Evolutionary conservation across 1,140 invertebrate species (phyloP).

Genomic region (Chrysoperla carnea): DNA sequence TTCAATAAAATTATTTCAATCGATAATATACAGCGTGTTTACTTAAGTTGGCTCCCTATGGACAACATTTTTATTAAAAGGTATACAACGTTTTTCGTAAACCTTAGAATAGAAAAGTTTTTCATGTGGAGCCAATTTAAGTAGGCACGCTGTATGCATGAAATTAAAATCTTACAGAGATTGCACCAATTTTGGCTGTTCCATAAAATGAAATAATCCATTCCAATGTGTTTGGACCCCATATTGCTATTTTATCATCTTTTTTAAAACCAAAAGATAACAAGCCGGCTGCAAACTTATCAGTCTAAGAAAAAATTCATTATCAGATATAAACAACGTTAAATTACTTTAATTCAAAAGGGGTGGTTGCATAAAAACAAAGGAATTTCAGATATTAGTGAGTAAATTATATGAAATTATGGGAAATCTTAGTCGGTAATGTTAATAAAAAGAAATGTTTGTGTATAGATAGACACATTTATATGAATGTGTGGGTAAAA

Average conservation of each 20-base stretch:
- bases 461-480: too few species aligned
- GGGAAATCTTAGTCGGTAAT: too few species aligned
- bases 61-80: not conserved
- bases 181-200: conserved; percentile 60
- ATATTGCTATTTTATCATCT: conserved; percentile 76
- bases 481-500: too few species aligned
- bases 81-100: not conserved
- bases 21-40: not conserved
- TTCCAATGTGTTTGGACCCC: conserved; percentile 69
- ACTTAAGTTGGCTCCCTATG: not conserved
- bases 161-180: conserved; percentile 48
- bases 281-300: conserved; percentile 67
- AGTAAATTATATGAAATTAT: too few species aligned
- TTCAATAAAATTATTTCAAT: not conserved
- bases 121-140: not conserved
- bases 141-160: too few species aligned
- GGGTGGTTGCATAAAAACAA: too few species aligned
- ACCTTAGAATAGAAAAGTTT: not conserved
- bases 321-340: not conserved
- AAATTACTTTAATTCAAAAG: too few species aligned
- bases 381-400: too few species aligned
- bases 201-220: conserved; percentile 70
- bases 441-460: too few species aligned
- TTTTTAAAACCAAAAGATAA: conserved; percentile 51
- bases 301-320: conserved; percentile 30